Percentiles rank a stretch among this genome's conserved stretches.
phyloP scores from a whole-genome alignment of 2,113 vertebrate genomes.

The Mungos mungo region DNA sequence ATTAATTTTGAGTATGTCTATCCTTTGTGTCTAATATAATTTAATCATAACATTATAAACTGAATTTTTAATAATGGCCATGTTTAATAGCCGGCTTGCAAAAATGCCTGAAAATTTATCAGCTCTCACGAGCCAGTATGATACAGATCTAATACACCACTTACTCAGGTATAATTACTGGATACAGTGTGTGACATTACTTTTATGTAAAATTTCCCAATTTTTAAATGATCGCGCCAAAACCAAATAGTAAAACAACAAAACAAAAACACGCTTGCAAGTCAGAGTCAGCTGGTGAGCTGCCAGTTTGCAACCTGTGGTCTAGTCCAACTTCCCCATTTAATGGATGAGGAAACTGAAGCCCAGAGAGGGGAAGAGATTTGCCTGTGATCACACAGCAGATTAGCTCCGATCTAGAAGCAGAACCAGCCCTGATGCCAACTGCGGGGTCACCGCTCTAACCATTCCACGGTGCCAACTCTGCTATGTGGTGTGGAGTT shows the following conservation, averaged over 20 bases:
- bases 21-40: not conserved
- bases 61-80: not conserved
- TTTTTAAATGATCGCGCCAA: not conserved
- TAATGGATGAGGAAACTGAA: not conserved
- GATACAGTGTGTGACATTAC: not conserved
- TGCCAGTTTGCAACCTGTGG: not conserved
- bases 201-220: not conserved
- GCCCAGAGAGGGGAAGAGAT: too few relatives aligned
- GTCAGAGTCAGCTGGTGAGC: not conserved
- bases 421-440: not conserved
- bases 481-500: not conserved
- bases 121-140: not conserved
- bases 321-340: not conserved
- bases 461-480: too few relatives aligned
- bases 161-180: not conserved
- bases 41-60: not conserved
- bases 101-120: not conserved
- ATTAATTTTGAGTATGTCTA: not conserved
- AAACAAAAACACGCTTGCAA: not conserved
- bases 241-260: not conserved
- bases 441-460: too few relatives aligned
- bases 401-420: not conserved
- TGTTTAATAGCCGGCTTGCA: not conserved
- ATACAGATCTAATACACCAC: not conserved
- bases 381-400: not conserved